phyloP scores from a whole-genome alignment of 2,797 vertebrate species.

The Glyptemys insculpta region DNA sequence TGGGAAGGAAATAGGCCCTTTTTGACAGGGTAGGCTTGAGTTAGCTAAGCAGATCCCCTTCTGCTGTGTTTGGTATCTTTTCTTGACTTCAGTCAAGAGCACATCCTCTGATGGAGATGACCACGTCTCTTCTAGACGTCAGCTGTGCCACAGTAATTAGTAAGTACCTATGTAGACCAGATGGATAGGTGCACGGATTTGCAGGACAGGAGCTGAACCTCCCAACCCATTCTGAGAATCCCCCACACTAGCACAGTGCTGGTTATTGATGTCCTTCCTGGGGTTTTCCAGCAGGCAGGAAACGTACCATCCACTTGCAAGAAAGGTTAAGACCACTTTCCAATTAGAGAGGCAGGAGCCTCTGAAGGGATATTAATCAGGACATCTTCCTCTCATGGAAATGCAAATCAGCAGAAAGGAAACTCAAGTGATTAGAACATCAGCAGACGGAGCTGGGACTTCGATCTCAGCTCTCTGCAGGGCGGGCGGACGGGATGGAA shows the following conservation, averaged over 20 bases:
- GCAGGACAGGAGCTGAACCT: not conserved
- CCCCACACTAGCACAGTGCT: not conserved
- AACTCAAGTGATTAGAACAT: conserved; percentile 62
- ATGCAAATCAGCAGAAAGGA: conserved; percentile 74
- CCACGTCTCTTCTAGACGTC: not conserved
- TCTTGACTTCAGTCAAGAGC: not conserved
- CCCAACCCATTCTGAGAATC: not conserved
- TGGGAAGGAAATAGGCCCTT: not conserved
- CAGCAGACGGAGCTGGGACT: conserved; percentile 27
- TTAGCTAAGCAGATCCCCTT: not conserved
- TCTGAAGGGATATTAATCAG: conserved; percentile 77
- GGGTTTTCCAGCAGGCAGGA: conserved; percentile 12
- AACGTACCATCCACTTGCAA: conserved; percentile 15
- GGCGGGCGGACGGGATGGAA: not conserved
- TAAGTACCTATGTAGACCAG: accelerated
- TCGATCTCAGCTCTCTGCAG: not conserved
- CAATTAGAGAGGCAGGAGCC: conserved; percentile 74
- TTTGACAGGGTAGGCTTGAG: not conserved
- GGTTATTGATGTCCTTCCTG: not conserved
- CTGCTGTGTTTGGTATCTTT: accelerated
- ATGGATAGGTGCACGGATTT: accelerated
- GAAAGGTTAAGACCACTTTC: conserved; percentile 72
- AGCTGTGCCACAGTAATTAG: not conserved
- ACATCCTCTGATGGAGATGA: accelerated
- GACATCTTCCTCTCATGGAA: conserved; percentile 65